These are phyloP conservation scores for Brassicogethes aeneus DNA, from an alignment of 2,888 invertebrate genomes.

Conservation along the genomic window DNA sequence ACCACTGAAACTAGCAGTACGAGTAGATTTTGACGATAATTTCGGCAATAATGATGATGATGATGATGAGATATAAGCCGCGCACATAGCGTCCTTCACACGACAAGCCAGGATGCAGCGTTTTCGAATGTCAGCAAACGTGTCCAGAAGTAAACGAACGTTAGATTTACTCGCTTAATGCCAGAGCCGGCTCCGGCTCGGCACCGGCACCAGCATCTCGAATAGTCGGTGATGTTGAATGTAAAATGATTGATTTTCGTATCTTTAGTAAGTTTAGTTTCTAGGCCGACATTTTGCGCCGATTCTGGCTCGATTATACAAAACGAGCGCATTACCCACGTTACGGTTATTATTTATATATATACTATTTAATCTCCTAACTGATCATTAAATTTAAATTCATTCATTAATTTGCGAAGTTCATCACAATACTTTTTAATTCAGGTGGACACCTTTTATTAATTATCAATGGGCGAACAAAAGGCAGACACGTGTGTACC, in stretches of 20 bases:
- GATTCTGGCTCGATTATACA: slow-evolving; percentile 22
- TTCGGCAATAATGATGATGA: too few relatives aligned
- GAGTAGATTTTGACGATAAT: neutral
- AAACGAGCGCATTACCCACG: slow-evolving; percentile 35
- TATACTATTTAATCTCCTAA: slow-evolving; percentile 39
- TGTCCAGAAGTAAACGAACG: neutral
- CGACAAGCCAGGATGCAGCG: slow-evolving; percentile 20
- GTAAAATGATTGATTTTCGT: neutral
- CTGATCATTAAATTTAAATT: slow-evolving; percentile 36
- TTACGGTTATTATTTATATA: slow-evolving; percentile 34
- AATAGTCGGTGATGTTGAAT: too few relatives aligned
- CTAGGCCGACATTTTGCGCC: slow-evolving; percentile 10
- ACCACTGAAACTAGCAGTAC: slow-evolving; percentile 2
- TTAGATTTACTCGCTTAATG: too few relatives aligned
- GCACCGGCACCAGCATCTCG: neutral
- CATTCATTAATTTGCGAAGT: slow-evolving; percentile 41
- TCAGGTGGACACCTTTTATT: slow-evolving; percentile 41
- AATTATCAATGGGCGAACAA: slow-evolving; percentile 41
- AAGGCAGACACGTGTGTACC: slow-evolving; percentile 42
- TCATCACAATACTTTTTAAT: slow-evolving; percentile 42
- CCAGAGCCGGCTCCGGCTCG: neutral
- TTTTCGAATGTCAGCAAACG: slow-evolving; percentile 16
- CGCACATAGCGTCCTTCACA: slow-evolving; percentile 31
- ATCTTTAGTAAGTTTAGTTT: neutral
- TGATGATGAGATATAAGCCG: slow-evolving; percentile 16